Base-by-base conservation (phyloP, 2,888 invertebrate genomes). In the Cheilosia scutellata region DNA sequence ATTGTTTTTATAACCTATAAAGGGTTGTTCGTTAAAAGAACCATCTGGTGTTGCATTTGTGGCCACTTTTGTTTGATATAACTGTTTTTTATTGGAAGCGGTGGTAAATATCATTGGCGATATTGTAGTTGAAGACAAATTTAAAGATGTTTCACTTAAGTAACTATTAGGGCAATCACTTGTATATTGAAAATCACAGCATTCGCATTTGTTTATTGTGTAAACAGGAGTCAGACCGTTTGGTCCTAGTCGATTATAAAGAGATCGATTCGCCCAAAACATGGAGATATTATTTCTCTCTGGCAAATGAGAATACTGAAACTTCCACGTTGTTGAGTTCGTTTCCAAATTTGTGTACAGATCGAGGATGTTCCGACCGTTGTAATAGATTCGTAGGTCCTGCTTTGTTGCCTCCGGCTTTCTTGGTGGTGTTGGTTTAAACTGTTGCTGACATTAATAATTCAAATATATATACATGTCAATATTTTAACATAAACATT, bases 261-360 rank as follows among this genome's bases (percentile, higher is more conserved):
- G 94, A 57, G 95, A 95, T 89, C 94, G 94, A 92, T 95, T 95
- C 88, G 94, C 94, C 90, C 94, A 94, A 93, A 94, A 94, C 89
- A 93, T 92, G n/a, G 93, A 92, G 11, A 94, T 93, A 89, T 94
- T 94, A 91, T 94, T 93, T 91, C 94, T 93, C 7, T 93, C 93
- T 5, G 94, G 94, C 92, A 95, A 92, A 88, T 91, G 91, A 9
- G 94, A 93, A 63, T 93, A 92, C 77, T 93, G 93, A 90, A 94
- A 93, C 89, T 93, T 93, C 95, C 95, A 95, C 84, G 92, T 92
- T 29, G 93, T 70, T 71, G 87, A 74, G 57, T 87, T 88, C 47
- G 82, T 91, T 88, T 93, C 93, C 31, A 92, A 93, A 87, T 95
- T 91, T 89, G 94, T 95, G 62, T 91, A 93, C 89, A 95, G 91